A percentile compares a stretch with the other conserved stretches of the same genome.
Conservation (phyloP, 2,888 invertebrate species). For the Oithona nana region DNA sequence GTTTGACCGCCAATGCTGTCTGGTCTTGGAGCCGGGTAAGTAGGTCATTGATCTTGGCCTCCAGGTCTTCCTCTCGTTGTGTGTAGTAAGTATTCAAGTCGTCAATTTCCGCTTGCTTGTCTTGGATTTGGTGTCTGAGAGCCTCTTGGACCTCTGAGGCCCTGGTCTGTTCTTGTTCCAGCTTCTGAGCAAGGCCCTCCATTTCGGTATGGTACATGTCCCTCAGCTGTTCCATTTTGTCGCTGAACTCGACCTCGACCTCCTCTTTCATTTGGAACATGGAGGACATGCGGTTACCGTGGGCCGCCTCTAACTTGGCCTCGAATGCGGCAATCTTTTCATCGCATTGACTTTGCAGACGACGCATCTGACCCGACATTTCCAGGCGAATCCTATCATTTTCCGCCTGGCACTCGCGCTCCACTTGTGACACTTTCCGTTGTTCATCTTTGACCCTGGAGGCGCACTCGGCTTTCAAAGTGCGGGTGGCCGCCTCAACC, state of each 20-base stretch:
- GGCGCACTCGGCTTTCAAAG: background rate
- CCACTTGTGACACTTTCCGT: background rate
- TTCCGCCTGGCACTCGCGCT: background rate
- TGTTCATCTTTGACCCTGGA: background rate
- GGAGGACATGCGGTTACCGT: background rate
- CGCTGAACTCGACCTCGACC: slow-evolving; percentile 11
- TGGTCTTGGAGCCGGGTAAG: slow-evolving; percentile 16
- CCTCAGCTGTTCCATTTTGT: slow-evolving; percentile 10
- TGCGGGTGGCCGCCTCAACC: background rate
- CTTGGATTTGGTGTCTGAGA: background rate
- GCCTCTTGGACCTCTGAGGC: background rate
- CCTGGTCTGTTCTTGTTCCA: background rate
- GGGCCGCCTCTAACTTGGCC: background rate
- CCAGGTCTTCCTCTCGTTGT: slow-evolving; percentile 2
- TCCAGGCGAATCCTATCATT: background rate
- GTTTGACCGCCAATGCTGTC: slow-evolving; percentile 6
- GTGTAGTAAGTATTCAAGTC: slow-evolving; percentile 5
- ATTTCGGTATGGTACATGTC: slow-evolving; percentile 10
- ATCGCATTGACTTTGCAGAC: background rate
- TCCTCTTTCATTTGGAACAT: slow-evolving; percentile 15
- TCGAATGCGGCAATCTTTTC: slow-evolving; percentile 6
- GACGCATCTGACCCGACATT: background rate
- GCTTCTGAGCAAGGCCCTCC: background rate
- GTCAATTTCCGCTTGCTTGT: background rate
- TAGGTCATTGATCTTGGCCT: slow-evolving; percentile 15